These are phyloP conservation scores for Sebastes miniatus DNA, from an alignment of 2,797 vertebrate genomes.

Conservation along the genomic window DNA sequence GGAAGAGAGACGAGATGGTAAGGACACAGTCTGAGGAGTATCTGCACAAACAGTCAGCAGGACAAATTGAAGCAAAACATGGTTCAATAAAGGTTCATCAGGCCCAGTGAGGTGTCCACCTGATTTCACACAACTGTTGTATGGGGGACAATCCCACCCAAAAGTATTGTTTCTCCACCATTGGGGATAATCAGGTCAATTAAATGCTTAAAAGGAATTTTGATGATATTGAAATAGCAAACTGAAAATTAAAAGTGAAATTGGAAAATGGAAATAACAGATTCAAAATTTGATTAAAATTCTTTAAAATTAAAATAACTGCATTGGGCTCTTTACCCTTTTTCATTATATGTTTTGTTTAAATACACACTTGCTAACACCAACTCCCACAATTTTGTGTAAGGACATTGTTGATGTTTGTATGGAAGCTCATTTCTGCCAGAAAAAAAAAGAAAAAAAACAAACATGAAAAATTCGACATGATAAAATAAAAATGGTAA, in stretches of 20 bases:
- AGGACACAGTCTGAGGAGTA: not conserved
- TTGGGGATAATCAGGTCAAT: not conserved
- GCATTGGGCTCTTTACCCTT: not conserved
- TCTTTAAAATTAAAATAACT: not conserved
- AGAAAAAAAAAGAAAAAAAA: not conserved
- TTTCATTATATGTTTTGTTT: not conserved
- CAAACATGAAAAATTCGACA: not conserved
- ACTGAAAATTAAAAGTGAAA: not conserved
- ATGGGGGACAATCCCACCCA: not conserved
- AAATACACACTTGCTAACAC: not conserved
- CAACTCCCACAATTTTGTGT: not conserved
- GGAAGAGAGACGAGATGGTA: constrained; percentile 40
- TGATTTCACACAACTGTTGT: not conserved
- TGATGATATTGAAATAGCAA: not conserved
- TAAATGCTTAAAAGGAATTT: not conserved
- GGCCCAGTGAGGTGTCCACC: not conserved
- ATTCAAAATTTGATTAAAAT: not conserved
- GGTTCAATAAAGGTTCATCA: not conserved
- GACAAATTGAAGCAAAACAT: not conserved
- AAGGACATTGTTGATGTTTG: not conserved
- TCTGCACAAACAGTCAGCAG: not conserved
- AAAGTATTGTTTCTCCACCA: not conserved
- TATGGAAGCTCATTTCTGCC: not conserved
- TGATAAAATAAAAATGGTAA: not conserved
- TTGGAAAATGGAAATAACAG: not conserved